phyloP scores from a whole-genome alignment of 2,888 invertebrate genomes.

The Eupithecia vulgata region DNA sequence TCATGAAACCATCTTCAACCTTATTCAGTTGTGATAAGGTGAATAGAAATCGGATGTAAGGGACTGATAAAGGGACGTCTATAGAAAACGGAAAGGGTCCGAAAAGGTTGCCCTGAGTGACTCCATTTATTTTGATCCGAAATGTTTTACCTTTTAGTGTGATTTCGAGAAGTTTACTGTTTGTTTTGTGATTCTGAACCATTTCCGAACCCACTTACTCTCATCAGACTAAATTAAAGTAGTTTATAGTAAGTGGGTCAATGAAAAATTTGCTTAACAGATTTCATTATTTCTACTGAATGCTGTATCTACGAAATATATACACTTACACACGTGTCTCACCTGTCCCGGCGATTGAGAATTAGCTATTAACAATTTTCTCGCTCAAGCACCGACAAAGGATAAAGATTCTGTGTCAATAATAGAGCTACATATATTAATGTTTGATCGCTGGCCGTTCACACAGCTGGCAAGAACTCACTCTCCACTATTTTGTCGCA shows the following conservation, averaged over 20 bases:
- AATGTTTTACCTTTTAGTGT: constrained; percentile 50
- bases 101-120: constrained; percentile 51
- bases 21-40: constrained; percentile 48
- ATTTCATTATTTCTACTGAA: too few relatives aligned
- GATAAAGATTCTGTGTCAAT: too few relatives aligned
- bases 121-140: constrained; percentile 64
- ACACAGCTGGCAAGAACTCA: too few relatives aligned
- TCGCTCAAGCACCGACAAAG: too few relatives aligned
- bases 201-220: background rate
- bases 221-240: background rate
- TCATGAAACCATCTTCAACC: constrained; percentile 49
- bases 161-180: constrained; percentile 38
- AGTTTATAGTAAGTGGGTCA: background rate
- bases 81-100: constrained; percentile 65
- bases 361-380: too few relatives aligned
- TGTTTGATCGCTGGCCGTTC: too few relatives aligned
- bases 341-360: too few relatives aligned
- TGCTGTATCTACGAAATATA: too few relatives aligned
- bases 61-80: constrained; percentile 55
- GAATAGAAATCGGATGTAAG: constrained; percentile 48
- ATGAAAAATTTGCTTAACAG: background rate
- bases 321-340: too few relatives aligned
- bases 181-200: constrained; percentile 10
- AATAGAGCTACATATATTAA: too few relatives aligned
- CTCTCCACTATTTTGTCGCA: too few relatives aligned